These are phyloP conservation scores for Hypselothyrea guttata DNA, from an alignment of 2,888 invertebrate species.

Conservation along the genomic window DNA sequence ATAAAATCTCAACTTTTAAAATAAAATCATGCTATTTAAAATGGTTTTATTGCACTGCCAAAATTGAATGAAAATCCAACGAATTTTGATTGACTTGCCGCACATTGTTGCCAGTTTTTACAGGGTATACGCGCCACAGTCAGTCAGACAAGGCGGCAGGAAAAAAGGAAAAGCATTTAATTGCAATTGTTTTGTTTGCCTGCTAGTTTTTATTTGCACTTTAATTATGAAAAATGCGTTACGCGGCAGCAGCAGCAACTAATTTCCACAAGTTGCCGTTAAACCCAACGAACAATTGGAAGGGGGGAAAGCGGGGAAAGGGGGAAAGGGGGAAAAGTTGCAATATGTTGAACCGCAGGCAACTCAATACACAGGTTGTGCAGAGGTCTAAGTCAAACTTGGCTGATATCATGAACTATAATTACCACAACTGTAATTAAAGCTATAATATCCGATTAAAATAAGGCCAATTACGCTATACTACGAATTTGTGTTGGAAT, in stretches of 20 bases:
- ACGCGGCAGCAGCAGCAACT: slow-evolving; percentile 48
- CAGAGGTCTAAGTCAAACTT: too few relatives aligned
- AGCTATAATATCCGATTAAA: too few relatives aligned
- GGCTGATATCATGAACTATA: too few relatives aligned
- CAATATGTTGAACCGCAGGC: slow-evolving; percentile 22
- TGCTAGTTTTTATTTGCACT: slow-evolving; percentile 72
- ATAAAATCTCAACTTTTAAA: too few relatives aligned
- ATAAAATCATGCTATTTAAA: too few relatives aligned
- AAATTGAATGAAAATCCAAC: too few relatives aligned
- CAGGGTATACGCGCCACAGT: slow-evolving; percentile 1
- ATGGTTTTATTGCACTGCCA: too few relatives aligned
- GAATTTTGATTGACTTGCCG: too few relatives aligned
- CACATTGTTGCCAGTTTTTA: background rate
- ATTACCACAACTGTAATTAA: too few relatives aligned
- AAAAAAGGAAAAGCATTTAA: slow-evolving; percentile 47
- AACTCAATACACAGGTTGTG: background rate
- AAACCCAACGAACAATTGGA: slow-evolving; percentile 32
- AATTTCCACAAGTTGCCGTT: slow-evolving; percentile 64
- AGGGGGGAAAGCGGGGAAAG: background rate
- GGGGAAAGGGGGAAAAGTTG: slow-evolving; percentile 4
- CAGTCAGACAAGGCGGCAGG: slow-evolving; percentile 25
- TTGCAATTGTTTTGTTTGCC: slow-evolving; percentile 71
- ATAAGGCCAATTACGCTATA: too few relatives aligned
- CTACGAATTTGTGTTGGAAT: too few relatives aligned
- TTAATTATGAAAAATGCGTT: slow-evolving; percentile 68